phyloP scores from a whole-genome alignment of 2,888 invertebrate species.

The Chymomyza fuscimana region DNA sequence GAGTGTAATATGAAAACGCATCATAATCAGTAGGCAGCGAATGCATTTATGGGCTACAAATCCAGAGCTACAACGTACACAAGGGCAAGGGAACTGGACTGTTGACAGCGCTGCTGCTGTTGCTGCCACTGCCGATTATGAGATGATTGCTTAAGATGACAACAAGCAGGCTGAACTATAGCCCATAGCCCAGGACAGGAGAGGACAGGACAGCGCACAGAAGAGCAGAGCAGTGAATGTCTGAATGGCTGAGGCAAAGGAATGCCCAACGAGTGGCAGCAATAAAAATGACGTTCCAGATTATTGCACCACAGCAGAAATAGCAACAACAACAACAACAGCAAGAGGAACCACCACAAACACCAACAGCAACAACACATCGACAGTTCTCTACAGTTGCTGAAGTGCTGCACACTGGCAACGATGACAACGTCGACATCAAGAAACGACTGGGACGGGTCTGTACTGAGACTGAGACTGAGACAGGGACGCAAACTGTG shows the following conservation, averaged over 20 bases:
- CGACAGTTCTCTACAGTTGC: slow-evolving; percentile 45
- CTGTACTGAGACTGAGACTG: not conserved
- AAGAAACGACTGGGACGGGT: slow-evolving; percentile 4
- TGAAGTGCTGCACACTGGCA: slow-evolving; percentile 19
- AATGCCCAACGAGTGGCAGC: slow-evolving; percentile 19
- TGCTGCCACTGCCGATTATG: slow-evolving; percentile 69
- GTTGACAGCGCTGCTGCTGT: slow-evolving; percentile 1
- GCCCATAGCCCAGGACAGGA: not conserved
- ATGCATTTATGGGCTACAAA: slow-evolving; percentile 8
- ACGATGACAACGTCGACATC: slow-evolving; percentile 21
- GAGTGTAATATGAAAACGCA: slow-evolving; percentile 9
- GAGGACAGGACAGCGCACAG: not conserved
- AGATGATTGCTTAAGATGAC: slow-evolving; percentile 51
- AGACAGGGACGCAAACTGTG: not conserved
- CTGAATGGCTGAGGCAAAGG: slow-evolving; percentile 23
- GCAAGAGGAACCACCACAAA: not conserved
- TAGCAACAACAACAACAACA: slow-evolving; percentile 18
- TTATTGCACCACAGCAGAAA: slow-evolving; percentile 15
- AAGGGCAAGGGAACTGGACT: not conserved
- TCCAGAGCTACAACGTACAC: not conserved
- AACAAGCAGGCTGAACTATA: slow-evolving; percentile 11
- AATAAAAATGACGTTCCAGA: slow-evolving; percentile 30
- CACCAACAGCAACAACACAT: not conserved
- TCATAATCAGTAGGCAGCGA: slow-evolving; percentile 4
- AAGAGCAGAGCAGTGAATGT: slow-evolving; percentile 37